Evolutionary conservation across 30 jellyfish, hydroid and myxozoan genomes (phyloP).

Genomic region (Morbakka virulenta): DNA sequence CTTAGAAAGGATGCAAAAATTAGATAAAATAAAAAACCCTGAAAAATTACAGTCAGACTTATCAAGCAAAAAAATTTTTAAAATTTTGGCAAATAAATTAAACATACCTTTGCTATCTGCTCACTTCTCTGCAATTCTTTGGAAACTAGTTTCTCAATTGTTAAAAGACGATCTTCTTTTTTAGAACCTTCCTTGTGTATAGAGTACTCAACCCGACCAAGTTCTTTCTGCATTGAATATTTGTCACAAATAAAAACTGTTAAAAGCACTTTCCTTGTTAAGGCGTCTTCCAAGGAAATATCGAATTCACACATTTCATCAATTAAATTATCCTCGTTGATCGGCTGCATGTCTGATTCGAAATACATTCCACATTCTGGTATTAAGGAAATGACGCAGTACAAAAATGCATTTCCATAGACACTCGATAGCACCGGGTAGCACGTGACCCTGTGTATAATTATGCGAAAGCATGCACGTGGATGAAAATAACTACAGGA

Average conservation of each 20-base stretch:
- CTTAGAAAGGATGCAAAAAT: no score
- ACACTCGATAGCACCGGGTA: conserved; percentile 44
- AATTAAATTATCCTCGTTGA: conserved; percentile 54
- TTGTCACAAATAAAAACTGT: conserved; percentile 77
- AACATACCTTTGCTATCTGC: no score
- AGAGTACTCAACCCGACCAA: conserved; percentile 48
- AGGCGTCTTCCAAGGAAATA: conserved; percentile 49
- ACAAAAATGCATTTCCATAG: conserved; percentile 49
- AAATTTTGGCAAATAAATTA: no score
- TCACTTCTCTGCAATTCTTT: no score
- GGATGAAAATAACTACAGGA: conserved; percentile 71
- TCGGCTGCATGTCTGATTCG: conserved; percentile 83
- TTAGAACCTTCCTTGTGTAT: no score
- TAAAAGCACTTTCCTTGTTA: conserved; percentile 27
- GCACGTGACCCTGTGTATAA: conserved; percentile 54
- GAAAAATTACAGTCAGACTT: no score
- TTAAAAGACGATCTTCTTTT: no score
- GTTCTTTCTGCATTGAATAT: conserved; percentile 62
- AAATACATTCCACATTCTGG: conserved; percentile 68
- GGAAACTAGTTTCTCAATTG: conserved; percentile 11
- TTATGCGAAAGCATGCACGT: conserved; percentile 58
- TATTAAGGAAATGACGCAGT: conserved; percentile 48
- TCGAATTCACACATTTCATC: conserved; percentile 92
- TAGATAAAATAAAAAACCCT: no score
- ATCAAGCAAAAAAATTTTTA: no score